A percentile compares a stretch with the other conserved stretches of the same genome.
phyloP scores from a whole-genome alignment of 2,888 invertebrate genomes.

The Rhagonycha fulva region DNA sequence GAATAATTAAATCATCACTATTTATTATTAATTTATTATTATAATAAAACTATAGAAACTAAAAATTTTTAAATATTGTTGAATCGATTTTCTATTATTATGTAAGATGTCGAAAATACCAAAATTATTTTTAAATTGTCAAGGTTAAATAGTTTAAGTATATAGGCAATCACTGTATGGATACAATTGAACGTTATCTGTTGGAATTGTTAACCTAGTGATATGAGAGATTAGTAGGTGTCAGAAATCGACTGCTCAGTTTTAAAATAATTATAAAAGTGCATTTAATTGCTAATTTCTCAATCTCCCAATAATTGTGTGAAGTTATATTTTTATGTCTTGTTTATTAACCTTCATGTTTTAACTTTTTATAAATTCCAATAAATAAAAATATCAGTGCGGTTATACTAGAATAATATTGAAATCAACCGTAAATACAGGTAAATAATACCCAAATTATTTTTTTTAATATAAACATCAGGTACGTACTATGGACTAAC shows the following conservation, averaged over 20 bases:
- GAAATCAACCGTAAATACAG: background rate
- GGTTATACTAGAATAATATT: no score
- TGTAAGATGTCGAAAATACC: background rate
- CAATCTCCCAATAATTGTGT: background rate
- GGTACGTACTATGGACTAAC: no score
- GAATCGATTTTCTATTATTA: no score
- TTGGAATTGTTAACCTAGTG: background rate
- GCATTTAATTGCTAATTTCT: no score
- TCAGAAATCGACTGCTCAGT: background rate
- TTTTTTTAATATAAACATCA: background rate
- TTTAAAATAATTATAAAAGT: background rate
- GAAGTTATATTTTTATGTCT: background rate
- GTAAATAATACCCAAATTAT: background rate
- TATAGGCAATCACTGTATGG: background rate
- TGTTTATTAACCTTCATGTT: background rate
- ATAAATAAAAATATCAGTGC: background rate
- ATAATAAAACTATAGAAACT: no score
- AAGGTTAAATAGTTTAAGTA: background rate
- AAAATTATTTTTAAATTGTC: background rate
- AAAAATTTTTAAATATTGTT: no score
- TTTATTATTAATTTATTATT: no score
- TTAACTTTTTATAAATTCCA: background rate
- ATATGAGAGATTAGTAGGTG: background rate
- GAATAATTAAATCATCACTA: no score
- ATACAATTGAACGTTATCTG: background rate